These are phyloP conservation scores for Archocentrus centrarchus DNA, from an alignment of 2,113 vertebrate genomes.

Conservation along the genomic window DNA sequence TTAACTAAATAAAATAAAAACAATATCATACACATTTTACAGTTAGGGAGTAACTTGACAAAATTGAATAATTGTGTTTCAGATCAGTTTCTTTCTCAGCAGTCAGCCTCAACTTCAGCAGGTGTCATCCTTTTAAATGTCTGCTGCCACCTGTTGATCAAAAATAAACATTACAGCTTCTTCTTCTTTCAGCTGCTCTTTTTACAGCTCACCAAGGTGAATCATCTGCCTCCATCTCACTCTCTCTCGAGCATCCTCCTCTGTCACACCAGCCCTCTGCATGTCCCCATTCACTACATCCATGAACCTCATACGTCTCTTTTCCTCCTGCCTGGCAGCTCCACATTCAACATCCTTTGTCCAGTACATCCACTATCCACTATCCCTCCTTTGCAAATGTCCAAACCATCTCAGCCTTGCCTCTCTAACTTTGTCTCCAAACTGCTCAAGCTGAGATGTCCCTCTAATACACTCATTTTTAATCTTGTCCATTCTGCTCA, in stretches of 20 bases:
- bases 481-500: background rate
- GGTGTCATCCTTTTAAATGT: background rate
- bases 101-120: background rate
- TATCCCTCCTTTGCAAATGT: no score
- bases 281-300: background rate
- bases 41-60: no score
- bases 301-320: background rate
- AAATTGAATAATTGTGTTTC: background rate
- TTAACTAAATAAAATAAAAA: no score
- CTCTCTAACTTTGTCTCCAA: background rate
- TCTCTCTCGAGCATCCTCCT: background rate
- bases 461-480: no score
- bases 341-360: background rate
- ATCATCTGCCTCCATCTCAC: background rate
- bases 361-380: no score
- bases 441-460: background rate
- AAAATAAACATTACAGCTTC: background rate
- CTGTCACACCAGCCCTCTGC: background rate
- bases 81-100: background rate
- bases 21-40: no score
- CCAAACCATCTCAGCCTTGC: no score
- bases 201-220: background rate
- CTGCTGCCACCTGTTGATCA: slow-evolving; percentile 25
- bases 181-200: no score
- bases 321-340: background rate